Evolutionary conservation across 2,888 invertebrate species (phyloP), one percentile per base, ranked within the genome.

Genomic region (Euphydryas editha): DNA sequence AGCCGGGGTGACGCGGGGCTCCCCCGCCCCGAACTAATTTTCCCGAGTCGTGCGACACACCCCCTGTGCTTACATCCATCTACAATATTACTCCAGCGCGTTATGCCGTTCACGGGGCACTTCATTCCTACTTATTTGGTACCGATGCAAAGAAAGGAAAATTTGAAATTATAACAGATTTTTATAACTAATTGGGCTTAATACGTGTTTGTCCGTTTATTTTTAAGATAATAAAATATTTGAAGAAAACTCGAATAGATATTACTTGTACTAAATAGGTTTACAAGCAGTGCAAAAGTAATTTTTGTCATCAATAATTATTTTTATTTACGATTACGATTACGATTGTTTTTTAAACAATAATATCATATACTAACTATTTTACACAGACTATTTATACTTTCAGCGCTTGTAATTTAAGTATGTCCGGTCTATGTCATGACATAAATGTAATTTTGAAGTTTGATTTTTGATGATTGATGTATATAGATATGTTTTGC

Each of bases 1-100:
- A 82, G 83, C 76, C 76, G 75, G 78, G 73, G 79, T 70, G 72
- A 72, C 74, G 85, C 78, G 87, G 86, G 80, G 89, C 91, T 85
- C 91, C 89, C 91, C 91, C 92, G 90, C 90, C 92, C 92, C 92
- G 92, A 92, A 92, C 92, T 92, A 92, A 92, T 92, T 92, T 92
- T 81, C 86, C 85, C 79, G 86, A 92, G 91, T 91, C 90, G 88
- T 84, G 88, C 89, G 92, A 92, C 92, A 92, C 92, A 90, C 92
- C 92, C 92, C 90, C 85, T 85, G 85, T 90, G 87, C 89, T 91
- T 92, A 92, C 89, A 92, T 91, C 91, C 91, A 92, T 92, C 92
- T 91, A 90, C 90, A 87, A 92, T 92, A 92, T 92, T 92, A 92
- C 90, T 87, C 85, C 82, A 86, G 86, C 92, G 86, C 90, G 91